Base-by-base conservation (phyloP, 2,888 invertebrate genomes). In the Panorpa germanica region DNA sequence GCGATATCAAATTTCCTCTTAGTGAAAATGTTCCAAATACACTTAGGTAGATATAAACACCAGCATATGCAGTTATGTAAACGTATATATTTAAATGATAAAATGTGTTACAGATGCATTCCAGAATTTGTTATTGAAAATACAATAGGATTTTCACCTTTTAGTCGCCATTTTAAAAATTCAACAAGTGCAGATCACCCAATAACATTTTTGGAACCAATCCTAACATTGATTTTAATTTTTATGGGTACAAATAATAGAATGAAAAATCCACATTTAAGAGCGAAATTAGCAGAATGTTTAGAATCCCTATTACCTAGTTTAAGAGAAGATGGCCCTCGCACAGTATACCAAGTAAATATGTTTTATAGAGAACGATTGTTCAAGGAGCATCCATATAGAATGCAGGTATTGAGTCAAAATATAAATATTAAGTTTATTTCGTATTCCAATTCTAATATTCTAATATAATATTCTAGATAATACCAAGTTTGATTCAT, bases 111-210 rank as follows among this genome's bases (percentile, higher is more conserved):
- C 49, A 76, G 77, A 45, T 83, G 77, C 48, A 66, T 93, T 46
- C 93, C 93, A 24, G 93, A 95, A 53, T 80, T 82, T 48, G 59
- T 93, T 19, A 57, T 88, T 27, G 90, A 90, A 52, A 93, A 91
- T 52, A 63, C 86, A 29, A 72, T 82, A 17, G 75, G 78, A 31
- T 73, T 77, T 49, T 62, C 90, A 40, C 70, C 76, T 38, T 75
- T 85, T 52, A 56, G 76, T 41, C 66, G 73, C 14, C 66, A 75
- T 8, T 70, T 74, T 26, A 59, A 57, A 34, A 60, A 63, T 3
- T 57, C 61, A 39, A 52, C 64, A 0, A 69, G 76, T 26, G 78
- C 80, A 44, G 64, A 69, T 14, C 65, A 70, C 38, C 65, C 70
- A 5, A 60, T 64, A 14, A 60, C 62, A 2, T 64, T 75, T 27